Percentiles rank a stretch among this genome's conserved stretches.
These are phyloP conservation scores for Xestobium rufovillosum DNA, from an alignment of 2,888 invertebrate genomes.

Conservation along the genomic window DNA sequence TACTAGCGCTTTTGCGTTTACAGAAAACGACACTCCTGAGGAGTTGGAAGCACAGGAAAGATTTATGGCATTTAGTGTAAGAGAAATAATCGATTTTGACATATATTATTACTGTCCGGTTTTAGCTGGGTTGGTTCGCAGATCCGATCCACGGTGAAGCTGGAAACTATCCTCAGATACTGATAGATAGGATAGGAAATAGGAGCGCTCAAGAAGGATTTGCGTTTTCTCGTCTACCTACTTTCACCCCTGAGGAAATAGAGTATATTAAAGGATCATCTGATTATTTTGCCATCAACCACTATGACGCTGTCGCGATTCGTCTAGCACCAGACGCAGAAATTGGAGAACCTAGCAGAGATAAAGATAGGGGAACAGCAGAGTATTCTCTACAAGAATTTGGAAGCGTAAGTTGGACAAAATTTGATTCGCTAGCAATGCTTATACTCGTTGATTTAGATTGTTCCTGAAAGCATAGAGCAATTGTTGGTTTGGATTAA, in stretches of 20 bases:
- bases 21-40: too few relatives aligned
- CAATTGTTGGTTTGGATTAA: too few relatives aligned
- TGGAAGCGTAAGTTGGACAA: too few relatives aligned
- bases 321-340: conserved; percentile 20
- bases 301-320: conserved; percentile 55
- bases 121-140: conserved; percentile 58
- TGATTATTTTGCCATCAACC: conserved; percentile 69
- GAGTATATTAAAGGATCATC: conserved; percentile 50
- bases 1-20: too few relatives aligned
- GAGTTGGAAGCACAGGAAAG: too few relatives aligned
- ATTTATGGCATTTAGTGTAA: too few relatives aligned
- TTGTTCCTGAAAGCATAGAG: too few relatives aligned
- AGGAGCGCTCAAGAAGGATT: conserved; percentile 53
- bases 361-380: conserved; percentile 7
- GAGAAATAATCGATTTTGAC: too few relatives aligned
- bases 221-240: conserved; percentile 52
- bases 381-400: too few relatives aligned
- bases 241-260: conserved; percentile 53
- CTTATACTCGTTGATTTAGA: too few relatives aligned
- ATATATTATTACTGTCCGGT: conserved; percentile 23
- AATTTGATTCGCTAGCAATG: too few relatives aligned
- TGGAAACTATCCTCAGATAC: conserved; percentile 59
- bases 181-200: conserved; percentile 50
- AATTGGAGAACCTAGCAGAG: conserved; percentile 1
- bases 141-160: conserved; percentile 59